These are phyloP conservation scores for Drosophila serrata DNA, from an alignment of 1,140 invertebrate species.

Conservation along the genomic window DNA sequence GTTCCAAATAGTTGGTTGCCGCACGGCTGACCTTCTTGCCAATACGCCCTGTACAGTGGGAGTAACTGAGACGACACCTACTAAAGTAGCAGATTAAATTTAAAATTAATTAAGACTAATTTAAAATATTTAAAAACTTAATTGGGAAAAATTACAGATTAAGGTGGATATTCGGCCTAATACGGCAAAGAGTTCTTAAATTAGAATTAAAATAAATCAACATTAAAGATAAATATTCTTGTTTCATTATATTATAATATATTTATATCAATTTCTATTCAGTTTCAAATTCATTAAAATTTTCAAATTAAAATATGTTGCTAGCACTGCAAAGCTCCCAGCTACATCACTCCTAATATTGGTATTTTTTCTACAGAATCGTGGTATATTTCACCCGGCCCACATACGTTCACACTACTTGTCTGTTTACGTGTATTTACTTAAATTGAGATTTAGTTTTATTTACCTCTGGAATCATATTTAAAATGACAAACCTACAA, in stretches of 20 bases:
- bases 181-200: background rate
- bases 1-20: constrained; percentile 88
- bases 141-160: background rate
- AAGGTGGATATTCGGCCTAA: background rate
- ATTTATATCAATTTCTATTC: background rate
- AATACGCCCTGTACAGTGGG: constrained; percentile 73
- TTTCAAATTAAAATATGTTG: background rate
- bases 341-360: constrained; percentile 9
- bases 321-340: constrained; percentile 3
- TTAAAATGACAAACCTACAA: constrained; percentile 90
- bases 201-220: background rate
- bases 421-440: constrained; percentile 67
- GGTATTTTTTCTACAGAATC: no score
- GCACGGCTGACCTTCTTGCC: constrained; percentile 69
- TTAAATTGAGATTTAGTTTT: constrained; percentile 20
- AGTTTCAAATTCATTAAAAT: background rate
- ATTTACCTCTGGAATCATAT: constrained; percentile 1
- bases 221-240: no score
- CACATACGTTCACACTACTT: background rate
- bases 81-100: background rate
- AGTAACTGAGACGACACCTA: background rate
- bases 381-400: no score
- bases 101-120: background rate
- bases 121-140: background rate
- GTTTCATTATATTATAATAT: background rate